phyloP scores from a whole-genome alignment of 2,888 invertebrate species.

The Saturnia pavonia region DNA sequence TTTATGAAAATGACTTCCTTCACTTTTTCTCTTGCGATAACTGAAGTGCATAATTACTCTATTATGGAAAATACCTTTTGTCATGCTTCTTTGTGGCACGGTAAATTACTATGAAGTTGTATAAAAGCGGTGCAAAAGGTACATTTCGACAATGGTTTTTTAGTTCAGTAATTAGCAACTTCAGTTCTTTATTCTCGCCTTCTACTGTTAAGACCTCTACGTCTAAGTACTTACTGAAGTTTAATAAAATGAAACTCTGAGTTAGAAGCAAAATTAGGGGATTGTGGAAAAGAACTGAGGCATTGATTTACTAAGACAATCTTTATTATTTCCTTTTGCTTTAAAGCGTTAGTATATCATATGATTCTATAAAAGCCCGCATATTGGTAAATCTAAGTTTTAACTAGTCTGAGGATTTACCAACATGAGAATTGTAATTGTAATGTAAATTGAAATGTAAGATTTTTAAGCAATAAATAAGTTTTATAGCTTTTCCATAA shows the following conservation, averaged over 20 bases:
- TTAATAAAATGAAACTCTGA: neutral
- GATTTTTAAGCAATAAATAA: too few species aligned
- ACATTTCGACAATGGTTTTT: constrained; percentile 1
- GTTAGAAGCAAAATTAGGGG: neutral
- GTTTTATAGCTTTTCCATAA: too few species aligned
- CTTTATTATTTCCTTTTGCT: too few species aligned
- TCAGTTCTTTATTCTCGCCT: constrained; percentile 2
- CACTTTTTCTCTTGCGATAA: neutral
- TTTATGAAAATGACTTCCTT: neutral
- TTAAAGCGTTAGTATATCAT: too few species aligned
- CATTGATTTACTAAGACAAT: neutral
- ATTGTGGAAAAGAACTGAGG: neutral
- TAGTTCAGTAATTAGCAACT: constrained; percentile 4
- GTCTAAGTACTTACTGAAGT: neutral
- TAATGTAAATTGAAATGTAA: too few species aligned
- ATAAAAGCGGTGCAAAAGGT: neutral
- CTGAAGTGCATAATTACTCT: neutral
- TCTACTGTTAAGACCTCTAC: neutral
- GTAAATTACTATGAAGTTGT: neutral
- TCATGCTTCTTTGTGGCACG: neutral
- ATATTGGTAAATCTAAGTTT: too few species aligned
- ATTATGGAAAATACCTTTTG: constrained; percentile 2
- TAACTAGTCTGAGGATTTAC: too few species aligned
- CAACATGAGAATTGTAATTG: too few species aligned
- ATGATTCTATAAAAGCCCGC: too few species aligned